Conservation (phyloP, 2,888 invertebrate genomes). For the Catocala fraxini region DNA sequence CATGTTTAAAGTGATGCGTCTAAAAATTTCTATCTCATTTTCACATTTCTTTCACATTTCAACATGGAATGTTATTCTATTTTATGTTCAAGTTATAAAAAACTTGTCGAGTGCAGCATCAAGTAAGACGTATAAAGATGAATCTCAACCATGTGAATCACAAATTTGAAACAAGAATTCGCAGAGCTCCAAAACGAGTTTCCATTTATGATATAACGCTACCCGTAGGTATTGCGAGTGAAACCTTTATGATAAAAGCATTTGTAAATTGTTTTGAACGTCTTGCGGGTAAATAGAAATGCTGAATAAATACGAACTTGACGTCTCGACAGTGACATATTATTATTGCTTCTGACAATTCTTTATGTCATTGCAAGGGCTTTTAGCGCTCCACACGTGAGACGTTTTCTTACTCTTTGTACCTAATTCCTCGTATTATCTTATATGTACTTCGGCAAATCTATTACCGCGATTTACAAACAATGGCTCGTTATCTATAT, state of each 20-base stretch:
- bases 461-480: neutral
- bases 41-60: too few relatives aligned
- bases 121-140: neutral
- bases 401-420: slow-evolving; percentile 1
- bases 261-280: slow-evolving; percentile 26
- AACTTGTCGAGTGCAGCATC: neutral
- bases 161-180: neutral
- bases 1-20: too few relatives aligned
- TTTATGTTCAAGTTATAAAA: too few relatives aligned
- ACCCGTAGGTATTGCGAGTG: slow-evolving; percentile 5
- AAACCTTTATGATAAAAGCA: slow-evolving; percentile 23
- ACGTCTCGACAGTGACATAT: slow-evolving; percentile 26
- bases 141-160: neutral
- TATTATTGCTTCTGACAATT: slow-evolving; percentile 19
- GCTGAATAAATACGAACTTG: slow-evolving; percentile 20
- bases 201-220: slow-evolving; percentile 6
- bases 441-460: neutral
- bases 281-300: slow-evolving; percentile 23
- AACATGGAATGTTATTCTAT: too few relatives aligned
- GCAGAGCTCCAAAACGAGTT: slow-evolving; percentile 6
- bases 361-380: slow-evolving; percentile 4
- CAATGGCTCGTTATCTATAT: too few relatives aligned
- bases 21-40: too few relatives aligned
- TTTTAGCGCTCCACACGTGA: slow-evolving; percentile 15
- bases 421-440: neutral